These are phyloP conservation scores for Hermetia illucens DNA, from an alignment of 1,140 invertebrate species.

Conservation along the genomic window DNA sequence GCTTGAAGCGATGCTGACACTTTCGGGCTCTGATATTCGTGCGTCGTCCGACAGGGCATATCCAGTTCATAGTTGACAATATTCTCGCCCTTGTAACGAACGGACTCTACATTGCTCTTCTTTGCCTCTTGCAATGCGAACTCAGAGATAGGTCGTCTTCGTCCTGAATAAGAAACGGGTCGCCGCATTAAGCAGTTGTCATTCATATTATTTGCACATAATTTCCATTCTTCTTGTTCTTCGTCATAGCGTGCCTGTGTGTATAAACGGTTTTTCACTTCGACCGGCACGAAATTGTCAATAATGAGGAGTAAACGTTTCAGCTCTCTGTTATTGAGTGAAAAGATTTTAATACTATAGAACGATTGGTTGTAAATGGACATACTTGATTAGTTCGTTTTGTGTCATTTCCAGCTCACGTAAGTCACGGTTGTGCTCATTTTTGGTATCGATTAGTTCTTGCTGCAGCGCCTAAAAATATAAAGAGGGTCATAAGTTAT, in stretches of 20 bases:
- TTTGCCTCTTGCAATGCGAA: slow-evolving; percentile 48
- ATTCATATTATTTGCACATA: slow-evolving; percentile 29
- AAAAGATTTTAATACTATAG: slow-evolving; percentile 2
- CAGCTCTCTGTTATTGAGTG: slow-evolving; percentile 41
- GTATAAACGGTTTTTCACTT: slow-evolving; percentile 74
- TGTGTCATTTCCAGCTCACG: slow-evolving; percentile 68
- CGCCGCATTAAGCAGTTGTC: slow-evolving; percentile 35
- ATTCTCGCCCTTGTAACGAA: slow-evolving; percentile 61
- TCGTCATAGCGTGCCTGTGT: slow-evolving; percentile 72
- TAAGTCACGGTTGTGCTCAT: slow-evolving; percentile 64
- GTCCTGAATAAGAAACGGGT: slow-evolving; percentile 47
- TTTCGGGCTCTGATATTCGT: slow-evolving; percentile 59
- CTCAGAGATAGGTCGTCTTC: slow-evolving; percentile 56
- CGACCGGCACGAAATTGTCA: slow-evolving; percentile 91
- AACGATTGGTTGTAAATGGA: no score
- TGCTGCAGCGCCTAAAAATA: slow-evolving; percentile 39
- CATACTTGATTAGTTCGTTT: slow-evolving; percentile 54
- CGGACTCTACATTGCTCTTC: slow-evolving; percentile 33
- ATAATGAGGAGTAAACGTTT: slow-evolving; percentile 80
- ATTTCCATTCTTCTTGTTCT: slow-evolving; percentile 71
- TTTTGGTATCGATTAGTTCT: slow-evolving; percentile 71
- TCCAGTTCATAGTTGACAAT: slow-evolving; percentile 70
- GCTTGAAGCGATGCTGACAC: slow-evolving; percentile 58
- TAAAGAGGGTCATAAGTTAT: slow-evolving; percentile 25
- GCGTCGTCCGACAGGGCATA: slow-evolving; percentile 60